Evolutionary conservation across 2,888 invertebrate species (phyloP).

Genomic region (Caenorhabditis sp.): DNA sequence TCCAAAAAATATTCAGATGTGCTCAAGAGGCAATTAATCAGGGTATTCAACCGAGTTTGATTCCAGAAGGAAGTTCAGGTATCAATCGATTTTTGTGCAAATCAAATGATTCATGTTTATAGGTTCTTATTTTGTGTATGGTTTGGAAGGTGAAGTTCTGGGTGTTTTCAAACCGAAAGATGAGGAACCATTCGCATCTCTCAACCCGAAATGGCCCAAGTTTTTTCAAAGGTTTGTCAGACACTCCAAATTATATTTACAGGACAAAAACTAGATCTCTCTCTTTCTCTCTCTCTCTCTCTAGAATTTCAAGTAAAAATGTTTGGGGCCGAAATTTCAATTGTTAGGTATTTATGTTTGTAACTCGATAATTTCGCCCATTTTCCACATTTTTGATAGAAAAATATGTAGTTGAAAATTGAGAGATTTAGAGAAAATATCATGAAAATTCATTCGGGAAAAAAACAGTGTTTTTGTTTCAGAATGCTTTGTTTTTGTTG

Average conservation of each 20-base stretch:
- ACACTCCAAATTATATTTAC: too few relatives aligned
- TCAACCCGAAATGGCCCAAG: constrained; percentile 99
- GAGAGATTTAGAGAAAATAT: too few relatives aligned
- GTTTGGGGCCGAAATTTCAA: too few relatives aligned
- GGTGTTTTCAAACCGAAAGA: constrained; percentile 99
- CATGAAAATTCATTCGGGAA: too few relatives aligned
- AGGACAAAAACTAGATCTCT: too few relatives aligned
- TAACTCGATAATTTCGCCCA: too few relatives aligned
- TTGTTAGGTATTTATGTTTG: too few relatives aligned
- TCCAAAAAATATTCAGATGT: constrained; percentile 38
- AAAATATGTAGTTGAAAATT: too few relatives aligned
- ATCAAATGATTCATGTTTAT: constrained; percentile 70
- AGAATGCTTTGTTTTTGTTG: constrained; percentile 81
- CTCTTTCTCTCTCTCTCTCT: too few relatives aligned
- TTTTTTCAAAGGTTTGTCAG: constrained; percentile 82
- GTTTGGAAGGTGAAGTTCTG: constrained; percentile 80
- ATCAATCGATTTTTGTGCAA: background rate
- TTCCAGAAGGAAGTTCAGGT: constrained; percentile 61
- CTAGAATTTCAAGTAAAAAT: too few relatives aligned
- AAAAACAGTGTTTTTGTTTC: too few relatives aligned
- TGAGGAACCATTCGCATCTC: constrained; percentile 95
- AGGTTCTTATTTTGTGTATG: constrained; percentile 98
- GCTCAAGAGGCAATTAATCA: constrained; percentile 58
- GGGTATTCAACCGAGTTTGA: constrained; percentile 58
- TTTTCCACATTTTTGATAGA: too few relatives aligned